A percentile compares a stretch with the other conserved stretches of the same genome.
These are phyloP conservation scores for Chaitophorus viminalis DNA, from an alignment of 2,888 invertebrate genomes.

Conservation along the genomic window DNA sequence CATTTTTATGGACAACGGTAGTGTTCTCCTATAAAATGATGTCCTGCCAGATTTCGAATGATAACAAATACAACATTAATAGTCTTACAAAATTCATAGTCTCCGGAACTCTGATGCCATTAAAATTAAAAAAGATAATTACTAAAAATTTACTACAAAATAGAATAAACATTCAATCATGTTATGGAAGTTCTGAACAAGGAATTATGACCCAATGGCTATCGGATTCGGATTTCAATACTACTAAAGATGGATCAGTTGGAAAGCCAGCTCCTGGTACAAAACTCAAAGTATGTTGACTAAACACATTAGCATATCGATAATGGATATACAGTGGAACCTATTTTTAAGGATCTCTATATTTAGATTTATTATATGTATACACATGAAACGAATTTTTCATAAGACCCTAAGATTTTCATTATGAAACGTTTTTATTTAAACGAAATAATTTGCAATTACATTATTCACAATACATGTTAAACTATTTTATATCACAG, in stretches of 20 bases:
- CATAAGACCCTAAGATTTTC: no score
- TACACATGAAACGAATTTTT: background rate
- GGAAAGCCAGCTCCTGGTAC: conserved; percentile 2
- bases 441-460: no score
- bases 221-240: background rate
- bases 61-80: background rate
- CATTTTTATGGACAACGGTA: no score
- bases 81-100: conserved; percentile 1
- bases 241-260: background rate
- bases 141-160: background rate
- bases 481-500: no score
- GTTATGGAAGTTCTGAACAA: background rate
- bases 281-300: conserved; percentile 11
- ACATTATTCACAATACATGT: no score
- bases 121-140: background rate
- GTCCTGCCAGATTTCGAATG: background rate
- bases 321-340: no score
- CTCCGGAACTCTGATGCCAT: conserved; percentile 8
- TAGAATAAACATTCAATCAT: conserved; percentile 1
- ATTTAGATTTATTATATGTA: no score
- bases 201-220: background rate
- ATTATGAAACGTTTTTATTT: no score
- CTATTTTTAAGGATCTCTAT: no score
- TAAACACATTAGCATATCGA: no score
- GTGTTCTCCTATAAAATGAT: conserved; percentile 35